Percentiles rank a stretch among this genome's conserved stretches.
These are phyloP conservation scores for Ditylenchus weischeri DNA, from an alignment of 2,888 invertebrate genomes.

Conservation along the genomic window DNA sequence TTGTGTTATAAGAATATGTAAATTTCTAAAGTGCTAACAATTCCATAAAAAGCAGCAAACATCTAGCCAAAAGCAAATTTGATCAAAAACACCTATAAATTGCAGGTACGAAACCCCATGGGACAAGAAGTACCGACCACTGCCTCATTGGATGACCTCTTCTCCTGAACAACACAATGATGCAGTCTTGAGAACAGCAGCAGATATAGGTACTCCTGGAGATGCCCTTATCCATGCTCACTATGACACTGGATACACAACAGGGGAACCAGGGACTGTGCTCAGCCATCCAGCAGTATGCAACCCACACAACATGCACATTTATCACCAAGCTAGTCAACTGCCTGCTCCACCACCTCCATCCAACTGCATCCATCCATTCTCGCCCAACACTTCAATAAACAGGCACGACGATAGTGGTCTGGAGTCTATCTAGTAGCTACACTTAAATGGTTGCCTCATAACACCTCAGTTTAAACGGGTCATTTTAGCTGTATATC, in stretches of 20 bases:
- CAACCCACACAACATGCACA: slow-evolving; percentile 6
- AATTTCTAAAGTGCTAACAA: too few species aligned
- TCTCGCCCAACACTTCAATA: slow-evolving; percentile 23
- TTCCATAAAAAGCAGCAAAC: too few species aligned
- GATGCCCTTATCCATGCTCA: neutral
- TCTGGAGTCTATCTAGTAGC: slow-evolving; percentile 19
- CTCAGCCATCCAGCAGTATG: neutral
- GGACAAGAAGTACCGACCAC: slow-evolving; percentile 35
- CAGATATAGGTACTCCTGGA: neutral
- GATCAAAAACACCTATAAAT: neutral
- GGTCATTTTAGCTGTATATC: too few species aligned
- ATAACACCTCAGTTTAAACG: too few species aligned
- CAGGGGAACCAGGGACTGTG: neutral
- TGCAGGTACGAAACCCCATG: slow-evolving; percentile 37
- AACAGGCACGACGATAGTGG: slow-evolving; percentile 28
- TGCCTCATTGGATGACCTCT: slow-evolving; percentile 23
- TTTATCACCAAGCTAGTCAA: neutral
- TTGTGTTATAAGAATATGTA: too few species aligned
- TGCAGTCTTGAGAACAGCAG: slow-evolving; percentile 3
- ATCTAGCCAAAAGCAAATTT: too few species aligned
- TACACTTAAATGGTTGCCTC: too few species aligned
- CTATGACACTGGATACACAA: neutral
- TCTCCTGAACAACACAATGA: neutral
- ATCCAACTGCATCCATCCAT: slow-evolving; percentile 6
- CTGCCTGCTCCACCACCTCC: slow-evolving; percentile 23